Evolutionary conservation across 1,140 invertebrate genomes (phyloP).

Genomic region (Leptoteleia sp.): DNA sequence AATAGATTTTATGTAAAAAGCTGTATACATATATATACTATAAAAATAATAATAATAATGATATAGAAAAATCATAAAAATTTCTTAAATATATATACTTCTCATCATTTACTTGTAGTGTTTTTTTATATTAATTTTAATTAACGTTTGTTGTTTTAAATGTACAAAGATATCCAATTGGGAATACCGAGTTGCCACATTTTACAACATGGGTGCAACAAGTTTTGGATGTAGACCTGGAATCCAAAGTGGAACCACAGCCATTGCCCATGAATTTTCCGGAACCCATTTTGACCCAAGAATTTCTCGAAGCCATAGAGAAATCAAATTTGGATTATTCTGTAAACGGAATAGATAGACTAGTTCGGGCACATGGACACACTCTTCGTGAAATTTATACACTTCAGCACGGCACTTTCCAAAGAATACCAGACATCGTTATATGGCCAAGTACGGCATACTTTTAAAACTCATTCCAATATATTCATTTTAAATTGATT

Average conservation of each 20-base stretch:
- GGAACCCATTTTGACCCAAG: conserved; percentile 80
- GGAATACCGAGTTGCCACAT: conserved; percentile 87
- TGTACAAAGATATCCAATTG: conserved; percentile 89
- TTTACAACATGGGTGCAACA: conserved; percentile 91
- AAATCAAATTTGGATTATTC: conserved; percentile 87
- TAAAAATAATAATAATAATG: no score
- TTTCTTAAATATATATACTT: no score
- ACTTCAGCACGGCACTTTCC: conserved; percentile 86
- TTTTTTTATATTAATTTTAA: background rate
- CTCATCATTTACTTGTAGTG: no score
- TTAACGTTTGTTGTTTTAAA: conserved; percentile 41
- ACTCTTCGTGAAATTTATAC: conserved; percentile 94
- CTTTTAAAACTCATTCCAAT: no score
- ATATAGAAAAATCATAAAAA: no score
- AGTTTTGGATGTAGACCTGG: conserved; percentile 86
- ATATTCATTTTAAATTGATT: no score
- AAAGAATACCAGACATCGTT: conserved; percentile 95
- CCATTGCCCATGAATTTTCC: conserved; percentile 82
- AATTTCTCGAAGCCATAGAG: conserved; percentile 84
- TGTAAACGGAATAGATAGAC: conserved; percentile 89
- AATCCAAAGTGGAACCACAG: conserved; percentile 75
- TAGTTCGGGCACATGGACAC: conserved; percentile 97
- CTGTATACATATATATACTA: no score
- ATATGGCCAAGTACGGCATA: conserved; percentile 93
- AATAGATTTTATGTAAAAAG: no score